These are phyloP conservation scores for Syngnathus acus DNA, from an alignment of 2,797 vertebrate species.

Conservation along the genomic window DNA sequence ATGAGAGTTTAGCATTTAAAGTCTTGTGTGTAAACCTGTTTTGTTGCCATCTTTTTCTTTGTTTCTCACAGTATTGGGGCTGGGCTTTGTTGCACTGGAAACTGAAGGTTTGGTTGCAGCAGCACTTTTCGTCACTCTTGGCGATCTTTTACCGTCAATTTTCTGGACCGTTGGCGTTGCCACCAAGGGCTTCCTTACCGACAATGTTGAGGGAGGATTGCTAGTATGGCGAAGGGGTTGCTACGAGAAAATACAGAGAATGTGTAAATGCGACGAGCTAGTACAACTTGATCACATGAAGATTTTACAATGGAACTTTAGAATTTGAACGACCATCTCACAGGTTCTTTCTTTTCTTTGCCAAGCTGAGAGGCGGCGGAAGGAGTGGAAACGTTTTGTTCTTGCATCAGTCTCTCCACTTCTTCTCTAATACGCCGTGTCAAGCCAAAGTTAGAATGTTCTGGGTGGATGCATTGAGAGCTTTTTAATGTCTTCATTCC, in stretches of 20 bases:
- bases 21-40: slow-evolving; percentile 26
- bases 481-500: neutral
- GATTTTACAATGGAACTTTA: neutral
- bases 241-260: slow-evolving; percentile 12
- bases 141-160: slow-evolving; percentile 9
- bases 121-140: slow-evolving; percentile 17
- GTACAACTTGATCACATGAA: neutral
- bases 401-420: slow-evolving; percentile 57
- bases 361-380: slow-evolving; percentile 2
- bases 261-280: neutral
- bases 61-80: slow-evolving; percentile 18
- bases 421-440: slow-evolving; percentile 51
- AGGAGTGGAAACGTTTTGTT: slow-evolving; percentile 25
- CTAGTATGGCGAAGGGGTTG: slow-evolving; percentile 2
- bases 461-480: slow-evolving; percentile 6
- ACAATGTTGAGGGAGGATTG: slow-evolving; percentile 11
- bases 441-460: slow-evolving; percentile 10
- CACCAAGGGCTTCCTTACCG: slow-evolving; percentile 29
- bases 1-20: too few relatives aligned
- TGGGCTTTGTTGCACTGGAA: slow-evolving; percentile 8
- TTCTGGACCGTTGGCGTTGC: slow-evolving; percentile 24
- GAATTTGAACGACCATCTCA: slow-evolving; percentile 18
- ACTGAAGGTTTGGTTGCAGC: slow-evolving; percentile 6
- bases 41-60: slow-evolving; percentile 9
- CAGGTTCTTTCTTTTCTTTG: slow-evolving; percentile 43